phyloP scores from a whole-genome alignment of 2,113 vertebrate species.

The Edolisoma coerulescens region DNA sequence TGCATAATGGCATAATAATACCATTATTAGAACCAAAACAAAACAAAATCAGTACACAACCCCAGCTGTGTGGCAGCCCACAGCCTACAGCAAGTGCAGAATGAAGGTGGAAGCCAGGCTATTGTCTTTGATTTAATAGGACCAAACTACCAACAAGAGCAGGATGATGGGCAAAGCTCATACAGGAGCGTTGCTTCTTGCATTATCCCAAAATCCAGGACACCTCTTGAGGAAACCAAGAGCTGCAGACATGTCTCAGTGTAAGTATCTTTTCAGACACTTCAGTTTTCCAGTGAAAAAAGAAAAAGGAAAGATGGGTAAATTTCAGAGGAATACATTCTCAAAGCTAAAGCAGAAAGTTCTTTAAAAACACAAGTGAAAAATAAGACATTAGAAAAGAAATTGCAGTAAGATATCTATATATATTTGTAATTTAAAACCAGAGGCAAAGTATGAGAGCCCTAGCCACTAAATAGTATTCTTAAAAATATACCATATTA shows the following conservation, averaged over 20 bases:
- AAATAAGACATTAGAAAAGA: neutral
- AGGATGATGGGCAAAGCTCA: neutral
- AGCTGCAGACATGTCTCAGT: neutral
- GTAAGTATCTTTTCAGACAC: neutral
- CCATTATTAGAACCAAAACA: neutral
- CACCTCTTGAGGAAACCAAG: neutral
- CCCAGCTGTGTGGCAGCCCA: neutral
- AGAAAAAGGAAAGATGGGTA: neutral
- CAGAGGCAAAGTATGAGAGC: neutral
- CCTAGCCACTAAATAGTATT: neutral
- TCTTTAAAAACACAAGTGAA: neutral
- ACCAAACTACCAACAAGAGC: neutral
- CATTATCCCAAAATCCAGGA: neutral
- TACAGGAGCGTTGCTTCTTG: fast-evolving
- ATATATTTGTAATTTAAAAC: neutral
- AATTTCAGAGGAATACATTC: neutral
- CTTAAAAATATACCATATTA: neutral
- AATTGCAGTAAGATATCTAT: neutral
- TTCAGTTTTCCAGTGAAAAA: neutral
- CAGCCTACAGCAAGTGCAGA: neutral
- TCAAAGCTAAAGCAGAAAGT: neutral
- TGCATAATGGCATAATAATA: neutral
- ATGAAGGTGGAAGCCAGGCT: neutral
- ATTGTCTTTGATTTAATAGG: neutral
- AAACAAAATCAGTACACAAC: neutral